Evolutionary conservation across 2,888 invertebrate genomes (phyloP), one percentile per base, ranked within the genome.

Genomic region (Caenorhabditis sp.): DNA sequence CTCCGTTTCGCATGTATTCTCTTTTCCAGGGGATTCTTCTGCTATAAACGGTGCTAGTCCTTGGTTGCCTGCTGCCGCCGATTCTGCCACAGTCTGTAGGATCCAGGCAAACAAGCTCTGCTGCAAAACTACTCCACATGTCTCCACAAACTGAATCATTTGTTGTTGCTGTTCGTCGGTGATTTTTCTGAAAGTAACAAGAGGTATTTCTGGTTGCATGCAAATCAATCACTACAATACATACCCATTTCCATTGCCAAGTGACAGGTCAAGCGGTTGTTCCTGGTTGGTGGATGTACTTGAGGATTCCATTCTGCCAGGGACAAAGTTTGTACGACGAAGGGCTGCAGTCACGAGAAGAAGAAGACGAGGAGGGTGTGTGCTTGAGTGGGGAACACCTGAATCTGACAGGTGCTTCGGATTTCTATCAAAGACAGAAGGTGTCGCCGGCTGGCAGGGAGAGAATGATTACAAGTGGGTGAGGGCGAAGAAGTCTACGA

Each of bases 361-460:
- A 35, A 26, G 32, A 51, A 47, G 60, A 76, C 50, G 65, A 35
- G 28, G 35, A 32, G 5, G 37, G 51, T 24, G 65, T 44, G 76
- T 35, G 44, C 50, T 56, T 56, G 79, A 35, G 51, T 56, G 68
- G 28, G 44, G 68, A 81, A 71, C 81, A 81, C 71, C 82, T 82
- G 82, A 82, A 78, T 72, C 32, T 82, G 82, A 82, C 82, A 82
- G 82, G 82, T 82, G 82, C 77, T 82, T 82, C 77, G 60, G 55
- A 18, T 60, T 82, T 82, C 77, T 76, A 65, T 76, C 72, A 72
- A 61, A 68, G 65, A 61, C 71, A 71, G 71, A 71, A 26, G 72
- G 35, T 44, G 35, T 37, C 40, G 60, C 64, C 64, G 69, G 69
- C 65, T 78, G 69, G 47, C 47, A 47, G 4, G 58, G 4, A 64